Evolutionary conservation across 2,888 invertebrate species (phyloP), one percentile per base, ranked within the genome.

Genomic region (Macaria liturata): DNA sequence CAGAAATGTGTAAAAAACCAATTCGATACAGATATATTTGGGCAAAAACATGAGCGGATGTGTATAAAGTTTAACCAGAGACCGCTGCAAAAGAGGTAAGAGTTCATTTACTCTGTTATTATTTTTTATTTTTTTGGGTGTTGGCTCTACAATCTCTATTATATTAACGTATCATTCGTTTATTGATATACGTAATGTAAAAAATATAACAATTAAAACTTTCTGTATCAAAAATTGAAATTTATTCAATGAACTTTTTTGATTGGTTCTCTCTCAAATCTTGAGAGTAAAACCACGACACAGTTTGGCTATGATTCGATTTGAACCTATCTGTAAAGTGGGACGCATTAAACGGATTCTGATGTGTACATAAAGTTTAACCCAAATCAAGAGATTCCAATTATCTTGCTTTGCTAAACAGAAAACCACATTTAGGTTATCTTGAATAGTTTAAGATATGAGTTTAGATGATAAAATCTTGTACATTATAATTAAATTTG

Each of bases 1-100:
- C 92, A 92, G 72, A 91, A 91, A 73, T 92, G 92, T 61, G 81
- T 88, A 20, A 91, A 92, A 66, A 85, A 75, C 45, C 91, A 90
- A 65, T 86, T 85, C 50, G 79, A 86, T 9, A 69, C 80, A 4
- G 87, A 86, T 7, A 73, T 73, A 9, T 84, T 79, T 57, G 83
- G 75, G 54, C 86, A 88, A 62, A 92, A 92, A 56, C 93, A 93
- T 58, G 93, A 93, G 65, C 81, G 88, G 54, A 84, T 89, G 76
- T 93, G 93, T 66, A 86, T 93, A 52, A 88, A 92, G 63, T 93
- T 88, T 63, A 93, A 93, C 65, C 92, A 92, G 62, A 82, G 92
- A 53, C 88, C 92, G 1, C 70, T 88, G 64, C 86, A 88, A 60
- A 92, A 91, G 66, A 89, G 91, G 91, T 91, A 75, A 79, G 72